These are phyloP conservation scores for Nomada hirtipes DNA, from an alignment of 2,888 invertebrate species.

Conservation along the genomic window DNA sequence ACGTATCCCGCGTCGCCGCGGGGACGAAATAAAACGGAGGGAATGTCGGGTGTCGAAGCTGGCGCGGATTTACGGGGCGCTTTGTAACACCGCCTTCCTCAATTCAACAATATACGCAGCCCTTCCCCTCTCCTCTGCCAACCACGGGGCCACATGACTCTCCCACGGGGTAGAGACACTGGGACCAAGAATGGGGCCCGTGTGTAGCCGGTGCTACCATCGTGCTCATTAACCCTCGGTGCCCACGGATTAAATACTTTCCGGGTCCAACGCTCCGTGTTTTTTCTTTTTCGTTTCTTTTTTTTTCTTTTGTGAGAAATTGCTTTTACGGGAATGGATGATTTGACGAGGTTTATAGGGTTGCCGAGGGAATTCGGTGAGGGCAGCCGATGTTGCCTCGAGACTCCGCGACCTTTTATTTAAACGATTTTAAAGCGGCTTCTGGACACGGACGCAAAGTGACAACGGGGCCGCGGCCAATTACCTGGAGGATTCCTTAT, in stretches of 20 bases:
- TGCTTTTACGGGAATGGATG: neutral
- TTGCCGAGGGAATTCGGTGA: constrained; percentile 35
- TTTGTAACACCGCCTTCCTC: constrained; percentile 84
- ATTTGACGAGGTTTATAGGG: constrained; percentile 53
- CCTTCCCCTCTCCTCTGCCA: constrained; percentile 52
- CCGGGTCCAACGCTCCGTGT: constrained; percentile 24
- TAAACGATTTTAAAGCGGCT: neutral
- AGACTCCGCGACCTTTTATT: neutral
- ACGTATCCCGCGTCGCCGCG: constrained; percentile 65
- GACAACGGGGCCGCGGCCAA: neutral
- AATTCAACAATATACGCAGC: constrained; percentile 81
- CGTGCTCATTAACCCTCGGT: constrained; percentile 79
- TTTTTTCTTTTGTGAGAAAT: constrained; percentile 28
- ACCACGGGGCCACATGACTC: constrained; percentile 61
- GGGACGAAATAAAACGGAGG: constrained; percentile 79
- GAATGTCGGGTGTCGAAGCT: constrained; percentile 84
- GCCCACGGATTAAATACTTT: constrained; percentile 70
- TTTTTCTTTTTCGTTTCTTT: too few species aligned
- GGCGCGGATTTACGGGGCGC: constrained; percentile 84
- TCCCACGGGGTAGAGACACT: constrained; percentile 64
- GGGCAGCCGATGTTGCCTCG: neutral
- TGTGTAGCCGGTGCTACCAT: constrained; percentile 68
- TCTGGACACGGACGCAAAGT: neutral
- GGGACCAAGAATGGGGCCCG: constrained; percentile 68
- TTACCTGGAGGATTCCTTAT: neutral